These are phyloP conservation scores for Anticlea derivata DNA, from an alignment of 2,888 invertebrate genomes.

Conservation along the genomic window DNA sequence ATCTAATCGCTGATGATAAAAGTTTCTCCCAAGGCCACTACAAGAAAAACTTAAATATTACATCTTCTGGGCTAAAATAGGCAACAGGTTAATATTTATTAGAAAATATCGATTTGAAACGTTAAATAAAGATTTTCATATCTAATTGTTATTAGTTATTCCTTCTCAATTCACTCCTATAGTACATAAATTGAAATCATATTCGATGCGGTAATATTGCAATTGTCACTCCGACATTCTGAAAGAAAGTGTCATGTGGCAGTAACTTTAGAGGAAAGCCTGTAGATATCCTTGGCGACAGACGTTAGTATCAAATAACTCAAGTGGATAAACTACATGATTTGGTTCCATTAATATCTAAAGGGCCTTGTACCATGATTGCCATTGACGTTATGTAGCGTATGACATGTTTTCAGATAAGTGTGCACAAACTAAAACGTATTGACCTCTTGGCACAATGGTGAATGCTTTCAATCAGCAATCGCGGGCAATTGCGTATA, in stretches of 20 bases:
- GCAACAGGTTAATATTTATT: background rate
- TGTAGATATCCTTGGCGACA: conserved; percentile 6
- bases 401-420: background rate
- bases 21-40: no score
- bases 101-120: background rate
- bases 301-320: conserved; percentile 9
- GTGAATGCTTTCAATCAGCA: no score
- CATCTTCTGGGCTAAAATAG: no score
- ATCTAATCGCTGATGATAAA: no score
- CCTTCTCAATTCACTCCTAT: background rate
- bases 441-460: no score
- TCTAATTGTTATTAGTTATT: background rate
- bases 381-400: background rate
- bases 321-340: background rate
- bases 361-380: background rate
- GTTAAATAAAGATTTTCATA: no score
- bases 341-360: background rate
- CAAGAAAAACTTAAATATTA: no score
- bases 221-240: conserved; percentile 6
- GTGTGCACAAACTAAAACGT: no score
- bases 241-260: conserved; percentile 10
- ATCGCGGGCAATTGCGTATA: no score
- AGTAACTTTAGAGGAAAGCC: conserved; percentile 4
- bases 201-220: conserved; percentile 8
- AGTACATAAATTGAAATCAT: conserved; percentile 8